Evolutionary conservation across 2,888 invertebrate species (phyloP), one percentile per base, ranked within the genome.

Genomic region (Drosophila niveifrons): DNA sequence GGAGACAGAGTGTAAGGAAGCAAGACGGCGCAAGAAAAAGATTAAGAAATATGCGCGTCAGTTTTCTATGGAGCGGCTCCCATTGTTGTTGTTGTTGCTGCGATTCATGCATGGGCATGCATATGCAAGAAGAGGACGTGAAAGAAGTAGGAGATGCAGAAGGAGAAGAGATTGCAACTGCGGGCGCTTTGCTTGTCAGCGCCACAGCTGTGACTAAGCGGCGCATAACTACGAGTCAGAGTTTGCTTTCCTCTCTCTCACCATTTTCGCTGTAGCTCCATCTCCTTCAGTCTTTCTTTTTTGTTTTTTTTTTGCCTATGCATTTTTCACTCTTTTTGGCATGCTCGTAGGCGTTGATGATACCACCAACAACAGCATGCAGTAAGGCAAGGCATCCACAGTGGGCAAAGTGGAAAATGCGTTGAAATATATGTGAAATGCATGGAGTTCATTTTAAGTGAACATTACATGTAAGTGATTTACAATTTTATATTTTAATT

Each of bases 161-260:
- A 36, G 17, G 46, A 52, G 47, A 9, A 52, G 57, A 46, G 67
- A 41, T 67, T n/a, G 62, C 41, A 52, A 51, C 57, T 66, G 78
- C 74, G 53, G 66, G 64, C 56, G 64, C 61, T 65, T 68, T 72
- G 76, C 67, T 70, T 83, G 82, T 83, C 87, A 82, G 81, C 82
- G 87, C 72, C 83, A 80, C 83, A 88, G 80, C 88, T 84, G 83
- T 83, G 83, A 88, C 88, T 88, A 83, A 83, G 83, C 82, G 88
- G 88, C 83, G 88, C 83, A 85, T 88, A 88, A 83, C 83, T 82
- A 72, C 78, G 58, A 66, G 66, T 66, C 57, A 65, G 57, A 68
- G 66, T 51, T 61, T 66, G 58, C 68, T 72, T 13, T 34, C 3
- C 56, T 11, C 46, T 51, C 48, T 66, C 66, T 51, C 43, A 29